Base-by-base conservation (phyloP, 2,888 invertebrate genomes). In the Adelphocoris suturalis region DNA sequence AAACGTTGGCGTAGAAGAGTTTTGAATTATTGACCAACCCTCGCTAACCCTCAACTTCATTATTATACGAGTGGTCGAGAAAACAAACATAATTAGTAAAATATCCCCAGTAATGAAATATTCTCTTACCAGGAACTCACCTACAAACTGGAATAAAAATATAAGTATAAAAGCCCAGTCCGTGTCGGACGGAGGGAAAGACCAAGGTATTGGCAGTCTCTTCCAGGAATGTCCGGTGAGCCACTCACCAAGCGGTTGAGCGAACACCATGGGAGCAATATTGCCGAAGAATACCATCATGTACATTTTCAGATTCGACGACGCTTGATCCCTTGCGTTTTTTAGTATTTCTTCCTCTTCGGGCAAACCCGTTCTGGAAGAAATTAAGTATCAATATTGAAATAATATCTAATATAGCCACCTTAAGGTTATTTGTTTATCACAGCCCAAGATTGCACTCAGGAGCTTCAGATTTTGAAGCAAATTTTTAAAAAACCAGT, bases 221-320 rank as follows among this genome's bases (percentile, higher is more conserved):
- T 80, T 88, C 88, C 88, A 88, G 12, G 78, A 76, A 16, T 55
- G 19, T 11, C 88, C 80, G 13, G 28, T 14, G 13, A 88, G 12
- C 88, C 23, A 55, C n/a, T 78, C 88, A 1, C 27, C 88, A 0
- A 88, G 55, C 27, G 88, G 88, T 47, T 52, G 48, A 27, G 80
- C 48, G 16, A 88, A 76, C 12, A 88, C 27, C 88, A 88, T 88
- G 0, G 80, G 37, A 52, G 19, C 57, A 7, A 61, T 27, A 37
- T 88, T 78, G 55, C 14, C 16, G 12, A 28, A 78, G 37, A 88
- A 88, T 19, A 88, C 47, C 4, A 19, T 23, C 0, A 23, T 61
- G 75, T 68, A 86, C 19, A 75, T 27, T 47, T 75, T 75, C 46
- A 86, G 48, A 7, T 14, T 46, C 9, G 23, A 46, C 2, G 86